Percentiles rank a stretch among this genome's conserved stretches.
Evolutionary conservation across 2,797 vertebrate species (phyloP).

Genomic region (Sebastes baramenuke): DNA sequence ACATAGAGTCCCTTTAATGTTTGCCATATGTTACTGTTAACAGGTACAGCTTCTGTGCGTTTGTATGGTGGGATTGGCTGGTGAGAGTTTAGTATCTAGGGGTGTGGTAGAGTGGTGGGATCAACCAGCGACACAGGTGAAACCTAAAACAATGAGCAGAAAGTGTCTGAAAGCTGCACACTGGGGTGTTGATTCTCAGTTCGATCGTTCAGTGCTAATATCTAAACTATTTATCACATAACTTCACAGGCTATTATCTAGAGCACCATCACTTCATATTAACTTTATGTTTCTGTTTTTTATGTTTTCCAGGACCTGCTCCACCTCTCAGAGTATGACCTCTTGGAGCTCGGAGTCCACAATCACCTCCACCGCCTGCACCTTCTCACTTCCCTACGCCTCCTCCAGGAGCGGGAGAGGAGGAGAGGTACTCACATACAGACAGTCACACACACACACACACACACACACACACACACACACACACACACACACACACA

Average conservation of each 20-base stretch:
- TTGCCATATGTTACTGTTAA: too few relatives aligned
- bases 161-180: not conserved
- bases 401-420: constrained; percentile 79
- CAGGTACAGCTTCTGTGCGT: too few relatives aligned
- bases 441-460: not conserved
- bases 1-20: too few relatives aligned
- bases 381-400: constrained; percentile 83
- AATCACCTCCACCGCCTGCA: constrained; percentile 80
- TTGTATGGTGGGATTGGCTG: too few relatives aligned
- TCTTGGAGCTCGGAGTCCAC: constrained; percentile 79
- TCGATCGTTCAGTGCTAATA: not conserved
- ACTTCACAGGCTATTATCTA: too few relatives aligned
- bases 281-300: not conserved
- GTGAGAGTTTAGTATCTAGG: too few relatives aligned
- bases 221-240: not conserved
- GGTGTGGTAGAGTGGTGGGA: too few relatives aligned
- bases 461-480: not conserved
- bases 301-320: constrained; percentile 77
- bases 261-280: not conserved
- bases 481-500: not conserved
- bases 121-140: not conserved
- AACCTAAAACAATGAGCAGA: not conserved
- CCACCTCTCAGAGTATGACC: constrained; percentile 78
- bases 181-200: not conserved
- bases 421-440: constrained; percentile 73